A percentile compares a stretch with the other conserved stretches of the same genome.
Evolutionary conservation across 1,140 invertebrate genomes (phyloP).

Genomic region (Andricus grossulariae): DNA sequence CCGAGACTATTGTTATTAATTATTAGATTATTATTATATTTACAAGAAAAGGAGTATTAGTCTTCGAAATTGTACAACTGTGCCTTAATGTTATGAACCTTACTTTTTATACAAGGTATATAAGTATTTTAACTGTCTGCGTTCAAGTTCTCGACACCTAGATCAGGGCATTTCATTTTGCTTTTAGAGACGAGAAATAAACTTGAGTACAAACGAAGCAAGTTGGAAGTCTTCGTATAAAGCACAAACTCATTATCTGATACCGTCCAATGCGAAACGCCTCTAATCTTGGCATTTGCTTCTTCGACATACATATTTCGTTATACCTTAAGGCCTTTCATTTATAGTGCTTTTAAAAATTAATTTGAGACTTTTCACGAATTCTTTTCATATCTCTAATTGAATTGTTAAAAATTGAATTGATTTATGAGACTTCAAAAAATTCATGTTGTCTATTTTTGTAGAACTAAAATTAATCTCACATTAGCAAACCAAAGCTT

Average conservation of each 20-base stretch:
- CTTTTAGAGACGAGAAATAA: background rate
- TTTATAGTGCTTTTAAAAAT: conserved; percentile 5
- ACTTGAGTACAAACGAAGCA: background rate
- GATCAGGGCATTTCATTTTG: background rate
- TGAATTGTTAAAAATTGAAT: no score
- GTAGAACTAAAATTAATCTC: background rate
- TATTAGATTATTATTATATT: background rate
- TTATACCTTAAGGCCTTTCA: background rate
- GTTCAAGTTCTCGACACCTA: background rate
- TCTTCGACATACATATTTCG: background rate
- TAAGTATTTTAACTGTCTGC: background rate
- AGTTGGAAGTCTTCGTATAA: background rate
- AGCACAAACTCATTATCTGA: conserved; percentile 11
- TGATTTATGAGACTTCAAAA: no score
- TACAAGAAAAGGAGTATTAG: background rate
- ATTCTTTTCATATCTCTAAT: background rate
- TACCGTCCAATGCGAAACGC: conserved; percentile 13
- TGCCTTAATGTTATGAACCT: conserved; percentile 14
- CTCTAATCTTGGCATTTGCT: background rate
- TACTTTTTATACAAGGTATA: background rate
- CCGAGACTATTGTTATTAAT: conserved; percentile 7
- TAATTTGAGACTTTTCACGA: background rate
- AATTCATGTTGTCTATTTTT: background rate
- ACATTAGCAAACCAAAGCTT: conserved; percentile 13
- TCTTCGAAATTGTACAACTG: background rate